Conservation (phyloP, 2,888 invertebrate species). For the Halictus ligatus region DNA sequence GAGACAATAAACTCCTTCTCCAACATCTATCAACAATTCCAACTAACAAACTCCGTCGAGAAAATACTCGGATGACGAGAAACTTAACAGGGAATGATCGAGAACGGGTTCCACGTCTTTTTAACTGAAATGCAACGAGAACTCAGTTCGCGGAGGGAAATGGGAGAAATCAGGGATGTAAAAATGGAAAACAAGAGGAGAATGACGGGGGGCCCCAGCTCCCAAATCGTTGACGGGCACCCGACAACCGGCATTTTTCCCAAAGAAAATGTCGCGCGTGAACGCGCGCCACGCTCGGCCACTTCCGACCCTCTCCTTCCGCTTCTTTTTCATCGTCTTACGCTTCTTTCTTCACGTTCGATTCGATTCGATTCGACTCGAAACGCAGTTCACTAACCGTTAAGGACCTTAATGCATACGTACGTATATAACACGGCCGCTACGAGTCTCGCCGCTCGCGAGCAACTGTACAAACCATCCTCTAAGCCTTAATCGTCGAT, state of each 20-base stretch:
- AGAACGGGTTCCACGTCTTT: background rate
- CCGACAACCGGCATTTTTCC: slow-evolving; percentile 9
- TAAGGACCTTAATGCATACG: slow-evolving; percentile 66
- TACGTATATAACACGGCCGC: slow-evolving; percentile 72
- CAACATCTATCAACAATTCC: background rate
- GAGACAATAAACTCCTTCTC: background rate
- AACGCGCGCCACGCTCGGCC: slow-evolving; percentile 18
- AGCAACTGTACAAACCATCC: slow-evolving; percentile 75
- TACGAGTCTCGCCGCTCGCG: slow-evolving; percentile 60
- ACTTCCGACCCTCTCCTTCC: background rate
- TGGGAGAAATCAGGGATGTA: background rate
- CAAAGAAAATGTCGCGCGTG: slow-evolving; percentile 2
- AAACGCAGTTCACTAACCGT: slow-evolving; percentile 59
- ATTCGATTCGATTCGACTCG: slow-evolving; percentile 4
- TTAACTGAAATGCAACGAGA: background rate
- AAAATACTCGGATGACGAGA: background rate
- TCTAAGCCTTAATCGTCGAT: slow-evolving; percentile 67
- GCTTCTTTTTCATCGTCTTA: background rate
- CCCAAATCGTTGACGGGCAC: background rate
- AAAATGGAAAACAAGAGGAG: background rate
- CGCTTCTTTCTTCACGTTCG: background rate
- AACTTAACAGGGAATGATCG: background rate
- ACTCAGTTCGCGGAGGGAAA: background rate
- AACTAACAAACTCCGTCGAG: background rate
- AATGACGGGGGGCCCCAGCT: background rate